phyloP scores from a whole-genome alignment of 2,797 vertebrate species.

The Naso thynnoides region DNA sequence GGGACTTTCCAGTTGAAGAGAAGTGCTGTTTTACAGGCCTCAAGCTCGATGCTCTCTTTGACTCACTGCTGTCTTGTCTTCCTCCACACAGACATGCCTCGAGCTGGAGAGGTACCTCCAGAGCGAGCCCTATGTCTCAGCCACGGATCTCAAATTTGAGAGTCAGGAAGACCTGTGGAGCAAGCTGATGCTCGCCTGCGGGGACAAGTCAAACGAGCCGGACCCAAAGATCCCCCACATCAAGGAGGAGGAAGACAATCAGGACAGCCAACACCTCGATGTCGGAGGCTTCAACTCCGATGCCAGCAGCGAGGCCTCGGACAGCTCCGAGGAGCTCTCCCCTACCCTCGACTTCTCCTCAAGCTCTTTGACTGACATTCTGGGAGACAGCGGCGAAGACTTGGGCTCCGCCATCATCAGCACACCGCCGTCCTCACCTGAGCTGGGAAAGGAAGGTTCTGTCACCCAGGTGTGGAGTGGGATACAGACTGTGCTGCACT shows the following conservation, averaged over 20 bases:
- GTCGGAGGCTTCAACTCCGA: constrained; percentile 84
- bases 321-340: constrained; percentile 94
- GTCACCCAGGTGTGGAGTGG: constrained; percentile 87
- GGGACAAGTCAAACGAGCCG: constrained; percentile 87
- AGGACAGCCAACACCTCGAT: constrained; percentile 64
- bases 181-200: constrained; percentile 96
- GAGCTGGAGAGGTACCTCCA: constrained; percentile 97
- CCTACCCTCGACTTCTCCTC: constrained; percentile 91
- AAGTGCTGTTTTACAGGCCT: constrained; percentile 18
- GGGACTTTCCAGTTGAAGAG: constrained; percentile 39
- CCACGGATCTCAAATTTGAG: constrained; percentile 94
- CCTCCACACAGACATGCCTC: constrained; percentile 89
- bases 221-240: constrained; percentile 85
- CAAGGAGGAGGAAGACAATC: constrained; percentile 88
- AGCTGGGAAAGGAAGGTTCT: constrained; percentile 88
- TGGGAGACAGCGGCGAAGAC: constrained; percentile 88
- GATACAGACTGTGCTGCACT: constrained; percentile 86
- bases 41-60: neutral
- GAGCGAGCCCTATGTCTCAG: constrained; percentile 95
- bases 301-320: constrained; percentile 91
- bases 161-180: constrained; percentile 94
- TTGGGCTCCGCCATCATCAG: constrained; percentile 87
- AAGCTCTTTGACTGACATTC: constrained; percentile 87
- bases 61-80: constrained; percentile 49
- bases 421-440: constrained; percentile 93